A percentile compares a stretch with the other conserved stretches of the same genome.
phyloP scores from a whole-genome alignment of 2,888 invertebrate species.

The Stenichneumon culpator region DNA sequence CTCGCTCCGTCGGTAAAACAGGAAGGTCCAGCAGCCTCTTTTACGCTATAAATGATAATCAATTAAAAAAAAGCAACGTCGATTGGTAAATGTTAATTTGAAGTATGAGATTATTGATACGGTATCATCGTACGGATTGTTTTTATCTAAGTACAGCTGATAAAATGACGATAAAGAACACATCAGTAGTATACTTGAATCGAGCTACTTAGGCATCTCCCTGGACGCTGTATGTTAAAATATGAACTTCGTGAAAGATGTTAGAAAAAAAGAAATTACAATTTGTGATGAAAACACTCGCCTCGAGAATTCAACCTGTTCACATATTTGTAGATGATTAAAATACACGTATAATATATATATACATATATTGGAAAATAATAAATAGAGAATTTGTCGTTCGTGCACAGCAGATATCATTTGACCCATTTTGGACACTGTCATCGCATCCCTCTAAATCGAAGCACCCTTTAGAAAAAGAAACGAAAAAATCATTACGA shows the following conservation, averaged over 20 bases:
- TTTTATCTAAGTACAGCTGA: neutral
- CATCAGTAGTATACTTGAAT: neutral
- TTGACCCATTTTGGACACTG: neutral
- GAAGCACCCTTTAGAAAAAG: neutral
- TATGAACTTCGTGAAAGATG: neutral
- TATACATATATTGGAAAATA: conserved; percentile 36
- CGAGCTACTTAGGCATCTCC: neutral
- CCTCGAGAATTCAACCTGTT: conserved; percentile 20
- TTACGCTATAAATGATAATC: neutral
- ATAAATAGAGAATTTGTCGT: conserved; percentile 60
- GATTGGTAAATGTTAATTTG: neutral
- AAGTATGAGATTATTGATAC: neutral
- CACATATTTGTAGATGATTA: conserved; percentile 1
- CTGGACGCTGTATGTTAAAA: neutral
- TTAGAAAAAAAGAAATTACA: neutral
- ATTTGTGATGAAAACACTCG: conserved; percentile 24
- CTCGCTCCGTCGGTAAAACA: too few relatives aligned
- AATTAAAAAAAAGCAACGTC: neutral
- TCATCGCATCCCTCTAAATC: neutral
- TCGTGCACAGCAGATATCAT: conserved; percentile 46
- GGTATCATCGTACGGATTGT: neutral
- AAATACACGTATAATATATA: conserved; percentile 14
- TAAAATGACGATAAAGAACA: neutral
- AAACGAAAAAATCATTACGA: neutral
- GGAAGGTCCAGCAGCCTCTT: too few relatives aligned